A percentile compares a stretch with the other conserved stretches of the same genome.
Evolutionary conservation across 35 echinoderm and acorn worm species (phyloP).

Genomic region (Stichopus chloronotus): DNA sequence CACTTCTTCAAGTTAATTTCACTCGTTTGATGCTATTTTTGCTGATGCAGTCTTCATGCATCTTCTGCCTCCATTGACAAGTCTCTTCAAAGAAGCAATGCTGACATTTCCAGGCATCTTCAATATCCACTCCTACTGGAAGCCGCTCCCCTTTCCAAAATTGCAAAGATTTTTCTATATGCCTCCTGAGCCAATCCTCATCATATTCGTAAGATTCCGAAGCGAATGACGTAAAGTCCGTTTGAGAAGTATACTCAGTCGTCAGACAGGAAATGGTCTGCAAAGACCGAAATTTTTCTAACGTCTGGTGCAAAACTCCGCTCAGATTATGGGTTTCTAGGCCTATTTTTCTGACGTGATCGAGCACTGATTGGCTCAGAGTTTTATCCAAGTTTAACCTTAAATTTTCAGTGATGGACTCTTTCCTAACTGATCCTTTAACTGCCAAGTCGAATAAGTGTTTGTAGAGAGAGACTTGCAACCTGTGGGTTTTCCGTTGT

Average conservation of each 20-base stretch:
- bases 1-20: not conserved
- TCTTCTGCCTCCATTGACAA: conserved; percentile 75
- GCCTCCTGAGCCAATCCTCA: conserved; percentile 61
- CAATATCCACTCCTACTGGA: conserved; percentile 74
- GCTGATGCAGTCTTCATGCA: conserved; percentile 56
- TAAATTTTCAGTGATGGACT: conserved; percentile 37
- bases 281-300: conserved; percentile 71
- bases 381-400: conserved; percentile 25
- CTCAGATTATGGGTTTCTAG: conserved; percentile 37
- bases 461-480: conserved; percentile 80
- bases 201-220: conserved; percentile 57
- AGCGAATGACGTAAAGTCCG: conserved; percentile 62
- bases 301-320: conserved; percentile 49
- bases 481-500: conserved; percentile 71
- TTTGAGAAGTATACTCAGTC: conserved; percentile 71
- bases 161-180: conserved; percentile 54
- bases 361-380: conserved; percentile 52
- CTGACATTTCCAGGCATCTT: conserved; percentile 87
- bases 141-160: conserved; percentile 78
- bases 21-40: conserved; percentile 60
- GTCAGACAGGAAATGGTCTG: conserved; percentile 61
- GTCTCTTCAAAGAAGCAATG: conserved; percentile 63
- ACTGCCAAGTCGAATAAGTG: conserved; percentile 79
- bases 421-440: conserved; percentile 47
- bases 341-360: conserved; percentile 40